Base-by-base conservation (phyloP, 1,140 invertebrate species). In the Musca domestica region DNA sequence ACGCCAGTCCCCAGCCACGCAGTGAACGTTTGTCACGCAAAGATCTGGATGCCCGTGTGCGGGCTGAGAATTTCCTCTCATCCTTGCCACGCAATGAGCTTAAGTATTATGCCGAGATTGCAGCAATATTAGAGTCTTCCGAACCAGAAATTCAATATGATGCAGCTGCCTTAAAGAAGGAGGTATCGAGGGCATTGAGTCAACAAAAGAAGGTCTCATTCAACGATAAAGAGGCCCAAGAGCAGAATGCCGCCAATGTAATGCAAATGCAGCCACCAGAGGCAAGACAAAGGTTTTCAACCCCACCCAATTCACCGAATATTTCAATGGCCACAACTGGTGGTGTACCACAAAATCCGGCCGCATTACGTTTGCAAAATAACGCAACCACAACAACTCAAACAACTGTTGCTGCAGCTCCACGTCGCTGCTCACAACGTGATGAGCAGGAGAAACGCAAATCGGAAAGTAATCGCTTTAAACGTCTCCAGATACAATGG, bases 401-500 rank as follows among this genome's bases (percentile, higher is more conserved):
- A 17, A 48, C 52, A 34, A 9, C 52, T 6, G 27, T 19, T 34
- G 4, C 22, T 23, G 56, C 27, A 19, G 75, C 74, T 22, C 67
- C 74, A 23, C 71, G 75, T 47, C 75, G 74, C 47, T 71, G 73
- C n/a, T 74, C 75, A 1, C 73, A 75, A 0, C 65, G 77, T 12
- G 79, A 80, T 9, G 77, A 75, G 34, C 63, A 74, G 23, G 78
- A 81, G 70, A 77, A 80, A 72, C 76, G 75, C 1, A 82, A 82
- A 68, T 80, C 81, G 41, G 76, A 78, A 52, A 82, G 76, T 47
- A 82, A 82, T 76, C 80, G 80, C 61, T 95, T 95, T 81, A 87
- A 90, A 47, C 87, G 90, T 34, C 80, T 95, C 30, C 93, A 95
- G 74, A 88, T 92, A 78, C 93, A 93, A 76, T 95, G 93, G 93